phyloP scores from a whole-genome alignment of 1,140 invertebrate species.

The Liolophura sinensis region DNA sequence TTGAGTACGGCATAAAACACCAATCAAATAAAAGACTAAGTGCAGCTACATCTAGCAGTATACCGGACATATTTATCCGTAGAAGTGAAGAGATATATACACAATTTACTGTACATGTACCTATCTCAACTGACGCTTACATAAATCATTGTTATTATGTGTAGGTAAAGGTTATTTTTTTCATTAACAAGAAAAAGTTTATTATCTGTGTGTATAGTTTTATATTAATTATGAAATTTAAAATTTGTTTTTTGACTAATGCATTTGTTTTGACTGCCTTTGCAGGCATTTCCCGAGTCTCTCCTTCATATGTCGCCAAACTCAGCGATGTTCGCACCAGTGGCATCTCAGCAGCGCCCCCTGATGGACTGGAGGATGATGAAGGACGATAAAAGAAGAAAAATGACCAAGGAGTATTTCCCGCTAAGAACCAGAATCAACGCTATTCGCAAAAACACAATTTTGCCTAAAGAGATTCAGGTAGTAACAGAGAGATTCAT shows the following conservation, averaged over 20 bases:
- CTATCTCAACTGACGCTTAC: no score
- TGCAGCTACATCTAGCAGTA: no score
- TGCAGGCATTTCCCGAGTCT: background rate
- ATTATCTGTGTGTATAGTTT: background rate
- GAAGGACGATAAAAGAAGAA: constrained; percentile 78
- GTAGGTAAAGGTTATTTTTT: no score
- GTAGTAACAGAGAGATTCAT: constrained; percentile 38
- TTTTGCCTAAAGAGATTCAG: constrained; percentile 76
- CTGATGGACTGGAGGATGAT: constrained; percentile 79
- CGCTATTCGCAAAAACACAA: constrained; percentile 76
- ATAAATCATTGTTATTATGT: no score
- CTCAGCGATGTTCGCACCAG: background rate
- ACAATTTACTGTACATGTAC: no score
- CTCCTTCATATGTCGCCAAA: background rate
- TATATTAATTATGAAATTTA: background rate
- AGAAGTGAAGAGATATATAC: no score
- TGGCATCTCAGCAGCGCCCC: constrained; percentile 14
- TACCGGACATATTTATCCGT: no score
- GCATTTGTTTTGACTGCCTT: background rate
- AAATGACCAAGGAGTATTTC: constrained; percentile 72
- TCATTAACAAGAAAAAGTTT: background rate
- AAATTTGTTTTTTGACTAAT: background rate
- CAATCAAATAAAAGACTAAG: background rate
- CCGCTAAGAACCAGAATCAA: constrained; percentile 74
- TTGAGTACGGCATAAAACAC: no score